Evolutionary conservation across 1,140 invertebrate genomes (phyloP), one percentile per base, ranked within the genome.

Genomic region (Trinorchestia longiramus): DNA sequence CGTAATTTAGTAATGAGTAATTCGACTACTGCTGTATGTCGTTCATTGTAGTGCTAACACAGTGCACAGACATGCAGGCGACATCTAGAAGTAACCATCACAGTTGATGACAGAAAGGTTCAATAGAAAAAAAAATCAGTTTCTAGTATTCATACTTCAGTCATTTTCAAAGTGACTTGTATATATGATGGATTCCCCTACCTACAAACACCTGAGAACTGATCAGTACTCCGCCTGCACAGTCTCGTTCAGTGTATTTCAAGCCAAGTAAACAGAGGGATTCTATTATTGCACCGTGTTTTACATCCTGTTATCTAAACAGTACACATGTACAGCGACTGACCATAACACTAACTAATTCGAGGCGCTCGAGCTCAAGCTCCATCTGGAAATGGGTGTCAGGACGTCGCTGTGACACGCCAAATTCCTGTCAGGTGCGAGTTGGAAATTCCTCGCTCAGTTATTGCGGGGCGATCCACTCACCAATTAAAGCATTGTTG

Each of bases 391-490:
- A 11, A 91, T 91, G 43, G 88, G 41, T 44, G 88, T 91, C 88
- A 91, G 88, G 41, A 77, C 88, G 88, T 42, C 15, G 41, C 92
- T 94, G 92, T 94, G 92, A 94, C 92, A 94, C 43, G 47, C 92
- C 92, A 45, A 94, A 94, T 94, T 94, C 92, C 92, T 94, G 92
- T 94, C 92, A 94, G 92, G 92, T 94, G 92, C 8, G 92, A 94
- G 47, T 94, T 94, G 92, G 92, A 94, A 94, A 94, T 94, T 94
- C 92, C 92, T 94, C 92, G 45, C 45, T 45, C 92, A 44, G 92
- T 94, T 94, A 94, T 94, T 94, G 92, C 92, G 92, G 92, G 43
- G 3, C 43, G 43, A 43, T 40, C 43, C 6, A 44, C 43, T 94
- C 17, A 40, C 41, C 92, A 44, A 94, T 94, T 94, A 94, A 94